phyloP scores from a whole-genome alignment of 2,888 invertebrate genomes.

The Meandrusa payeni region DNA sequence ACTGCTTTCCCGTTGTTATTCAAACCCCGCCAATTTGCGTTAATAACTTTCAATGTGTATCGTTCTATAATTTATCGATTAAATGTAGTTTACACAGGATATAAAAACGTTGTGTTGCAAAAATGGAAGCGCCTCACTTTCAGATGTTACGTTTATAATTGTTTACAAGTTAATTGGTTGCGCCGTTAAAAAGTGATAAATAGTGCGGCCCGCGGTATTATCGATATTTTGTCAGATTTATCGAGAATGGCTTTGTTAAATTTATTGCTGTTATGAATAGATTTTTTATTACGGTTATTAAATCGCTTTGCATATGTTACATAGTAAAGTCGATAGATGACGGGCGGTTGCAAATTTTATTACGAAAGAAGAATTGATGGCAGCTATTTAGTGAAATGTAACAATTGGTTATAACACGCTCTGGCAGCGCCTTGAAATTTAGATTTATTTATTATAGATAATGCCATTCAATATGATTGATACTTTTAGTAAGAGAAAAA shows the following conservation, averaged over 20 bases:
- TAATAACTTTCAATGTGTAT: constrained; percentile 1
- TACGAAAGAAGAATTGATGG: constrained; percentile 6
- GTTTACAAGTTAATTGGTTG: not conserved
- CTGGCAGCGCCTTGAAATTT: too few species aligned
- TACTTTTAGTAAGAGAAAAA: too few species aligned
- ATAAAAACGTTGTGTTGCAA: not conserved
- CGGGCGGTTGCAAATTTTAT: constrained; percentile 5
- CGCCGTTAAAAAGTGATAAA: too few species aligned
- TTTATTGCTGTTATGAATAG: too few species aligned
- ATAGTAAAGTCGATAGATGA: not conserved
- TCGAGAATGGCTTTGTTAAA: too few species aligned
- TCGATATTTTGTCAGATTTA: too few species aligned
- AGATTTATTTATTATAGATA: too few species aligned
- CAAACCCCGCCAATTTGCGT: not conserved
- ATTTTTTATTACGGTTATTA: too few species aligned
- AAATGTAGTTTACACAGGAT: constrained; percentile 4
- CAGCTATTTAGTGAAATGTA: not conserved
- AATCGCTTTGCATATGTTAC: constrained; percentile 3
- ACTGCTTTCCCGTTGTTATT: constrained; percentile 10
- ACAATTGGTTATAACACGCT: too few species aligned
- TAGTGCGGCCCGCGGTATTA: too few species aligned
- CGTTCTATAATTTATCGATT: constrained; percentile 9
- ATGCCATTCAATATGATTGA: too few species aligned
- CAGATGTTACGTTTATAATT: constrained; percentile 6
- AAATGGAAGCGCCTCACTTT: constrained; percentile 4